Base-by-base conservation (phyloP, 2,888 invertebrate genomes). In the Serripes groenlandicus region DNA sequence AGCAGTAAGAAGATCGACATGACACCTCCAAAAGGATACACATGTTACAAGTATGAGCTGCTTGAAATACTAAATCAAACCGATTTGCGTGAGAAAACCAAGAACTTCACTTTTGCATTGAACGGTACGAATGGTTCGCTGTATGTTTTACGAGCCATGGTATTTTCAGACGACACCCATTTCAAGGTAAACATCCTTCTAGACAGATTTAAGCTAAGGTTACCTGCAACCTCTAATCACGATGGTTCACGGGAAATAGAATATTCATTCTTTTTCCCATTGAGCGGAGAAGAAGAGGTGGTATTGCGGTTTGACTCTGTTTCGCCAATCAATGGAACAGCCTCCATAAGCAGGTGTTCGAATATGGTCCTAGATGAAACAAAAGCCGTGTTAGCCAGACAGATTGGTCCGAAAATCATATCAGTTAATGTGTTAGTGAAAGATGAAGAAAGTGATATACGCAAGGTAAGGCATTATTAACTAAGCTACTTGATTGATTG, bases 1-100 rank as follows among this genome's bases (percentile, higher is more conserved):
- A 21, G 23, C 4, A 21, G n/a, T 26, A 52, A 34, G 72, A 23
- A n/a, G 9, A 32, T 81, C 9, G 81, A 81, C 28, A 32, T 18
- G 1, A 42, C 76, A 3, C 58, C 81, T 26, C 81, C 81, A 23
- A 3, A 34, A 30, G 66, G 37, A 26, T 66, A 37, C n/a, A 32
- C 11, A 9, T 81, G 81, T 60, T 23, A 18, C 3, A 42, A 7
- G 23, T 71, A 58, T n/a, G 7, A 21, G n/a, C 4, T 30, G n/a
- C 3, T 62, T 7, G 26, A 62, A n/a, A 34, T 11, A 18, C 26
- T 56, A 18, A 26, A 1, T 23, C 0, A 23, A 11, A 32, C 7
- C n/a, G 28, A 15, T 26, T 28, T 26, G 21, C 11, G 54, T 34
- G 54, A 52, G n/a, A 5, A 28, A 1, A 15, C n/a, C 11, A 23